Evolutionary conservation across 2,797 vertebrate species (phyloP).

Genomic region (Eulemur albifrons): DNA sequence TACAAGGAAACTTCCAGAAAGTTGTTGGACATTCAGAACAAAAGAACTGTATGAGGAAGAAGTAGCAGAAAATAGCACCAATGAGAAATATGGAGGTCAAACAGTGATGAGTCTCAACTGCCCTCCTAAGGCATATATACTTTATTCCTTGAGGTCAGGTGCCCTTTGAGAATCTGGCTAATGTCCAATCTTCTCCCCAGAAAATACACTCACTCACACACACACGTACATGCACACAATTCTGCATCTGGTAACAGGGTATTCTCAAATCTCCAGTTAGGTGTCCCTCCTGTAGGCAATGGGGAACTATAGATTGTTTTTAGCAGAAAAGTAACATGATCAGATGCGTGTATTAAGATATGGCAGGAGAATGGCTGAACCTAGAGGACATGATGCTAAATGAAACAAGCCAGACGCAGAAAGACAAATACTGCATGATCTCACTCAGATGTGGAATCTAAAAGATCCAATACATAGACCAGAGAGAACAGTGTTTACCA

Average conservation of each 20-base stretch:
- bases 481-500: background rate
- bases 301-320: background rate
- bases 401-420: background rate
- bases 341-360: background rate
- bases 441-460: background rate
- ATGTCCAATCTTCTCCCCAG: background rate
- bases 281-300: background rate
- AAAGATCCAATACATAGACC: background rate
- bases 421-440: background rate
- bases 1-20: slow-evolving; percentile 1
- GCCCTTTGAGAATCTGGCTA: background rate
- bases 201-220: background rate
- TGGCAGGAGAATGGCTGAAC: background rate
- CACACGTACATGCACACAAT: background rate
- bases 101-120: background rate
- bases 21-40: background rate
- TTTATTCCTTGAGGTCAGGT: background rate
- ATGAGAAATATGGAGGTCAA: background rate
- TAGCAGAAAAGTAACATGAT: background rate
- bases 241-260: background rate
- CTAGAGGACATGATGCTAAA: background rate
- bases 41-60: background rate
- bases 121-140: background rate
- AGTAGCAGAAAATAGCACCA: background rate
- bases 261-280: background rate